phyloP scores from a whole-genome alignment of 1,140 invertebrate species.

The Philotrypesis tridentata region DNA sequence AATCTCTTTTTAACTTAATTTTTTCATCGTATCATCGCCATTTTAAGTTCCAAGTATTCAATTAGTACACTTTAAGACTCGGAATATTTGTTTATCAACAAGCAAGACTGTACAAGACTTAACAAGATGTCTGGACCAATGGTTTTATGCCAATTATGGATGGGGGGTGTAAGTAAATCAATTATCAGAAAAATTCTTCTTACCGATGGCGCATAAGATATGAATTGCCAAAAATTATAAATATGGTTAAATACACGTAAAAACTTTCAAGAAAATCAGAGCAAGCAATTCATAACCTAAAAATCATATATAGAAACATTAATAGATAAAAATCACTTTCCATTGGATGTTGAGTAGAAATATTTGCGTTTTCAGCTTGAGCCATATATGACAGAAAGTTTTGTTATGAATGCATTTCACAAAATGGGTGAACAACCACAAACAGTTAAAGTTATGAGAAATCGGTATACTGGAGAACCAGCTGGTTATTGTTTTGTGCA shows the following conservation, averaged over 20 bases:
- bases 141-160: slow-evolving; percentile 83
- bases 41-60: no score
- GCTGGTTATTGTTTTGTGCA: slow-evolving; percentile 97
- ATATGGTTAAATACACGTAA: no score
- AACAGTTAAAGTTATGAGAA: slow-evolving; percentile 93
- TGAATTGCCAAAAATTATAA: neutral
- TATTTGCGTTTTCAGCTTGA: slow-evolving; percentile 80
- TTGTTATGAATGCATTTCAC: slow-evolving; percentile 91
- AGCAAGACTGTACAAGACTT: slow-evolving; percentile 31
- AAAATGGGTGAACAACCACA: slow-evolving; percentile 92
- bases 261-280: neutral
- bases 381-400: slow-evolving; percentile 95
- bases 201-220: neutral
- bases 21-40: no score
- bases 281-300: neutral
- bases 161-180: slow-evolving; percentile 82
- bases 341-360: slow-evolving; percentile 29
- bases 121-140: slow-evolving; percentile 72
- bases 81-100: neutral
- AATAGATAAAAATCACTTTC: slow-evolving; percentile 42
- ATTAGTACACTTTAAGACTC: no score
- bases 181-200: neutral
- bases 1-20: no score
- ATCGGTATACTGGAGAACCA: slow-evolving; percentile 92
- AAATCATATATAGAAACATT: no score